A percentile compares a stretch with the other conserved stretches of the same genome.
phyloP scores from a whole-genome alignment of 1,140 invertebrate genomes.

The Trachymyrmex cornetzi region DNA sequence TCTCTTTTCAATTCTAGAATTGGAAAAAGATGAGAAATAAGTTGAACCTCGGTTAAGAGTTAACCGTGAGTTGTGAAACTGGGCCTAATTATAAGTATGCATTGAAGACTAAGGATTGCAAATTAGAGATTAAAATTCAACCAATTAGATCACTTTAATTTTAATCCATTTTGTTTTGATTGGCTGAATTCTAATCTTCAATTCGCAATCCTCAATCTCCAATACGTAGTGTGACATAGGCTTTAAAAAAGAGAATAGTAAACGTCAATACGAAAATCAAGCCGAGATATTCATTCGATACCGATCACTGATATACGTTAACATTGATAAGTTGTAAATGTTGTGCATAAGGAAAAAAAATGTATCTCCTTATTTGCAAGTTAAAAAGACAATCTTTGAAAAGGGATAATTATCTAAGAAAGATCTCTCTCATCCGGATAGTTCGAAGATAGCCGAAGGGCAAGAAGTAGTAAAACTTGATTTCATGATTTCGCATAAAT shows the following conservation, averaged over 20 bases:
- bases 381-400: conserved; percentile 10
- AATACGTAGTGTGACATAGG: too few relatives aligned
- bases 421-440: conserved; percentile 59
- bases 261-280: neutral
- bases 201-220: too few relatives aligned
- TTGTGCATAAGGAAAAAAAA: neutral
- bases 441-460: conserved; percentile 66
- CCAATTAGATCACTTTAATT: too few relatives aligned
- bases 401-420: conserved; percentile 54
- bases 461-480: conserved; percentile 80
- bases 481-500: conserved; percentile 81
- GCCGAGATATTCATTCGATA: neutral
- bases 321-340: neutral
- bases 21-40: too few relatives aligned
- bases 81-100: neutral
- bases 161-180: too few relatives aligned
- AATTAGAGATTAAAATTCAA: too few relatives aligned
- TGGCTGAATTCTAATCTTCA: too few relatives aligned
- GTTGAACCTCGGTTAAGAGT: too few relatives aligned
- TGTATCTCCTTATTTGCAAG: neutral
- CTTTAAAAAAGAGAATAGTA: too few relatives aligned
- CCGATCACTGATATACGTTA: conserved; percentile 2
- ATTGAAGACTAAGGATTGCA: too few relatives aligned
- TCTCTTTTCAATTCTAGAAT: too few relatives aligned
- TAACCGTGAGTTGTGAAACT: too few relatives aligned